These are phyloP conservation scores for Picus viridis DNA, from an alignment of 2,797 vertebrate species.

Conservation along the genomic window DNA sequence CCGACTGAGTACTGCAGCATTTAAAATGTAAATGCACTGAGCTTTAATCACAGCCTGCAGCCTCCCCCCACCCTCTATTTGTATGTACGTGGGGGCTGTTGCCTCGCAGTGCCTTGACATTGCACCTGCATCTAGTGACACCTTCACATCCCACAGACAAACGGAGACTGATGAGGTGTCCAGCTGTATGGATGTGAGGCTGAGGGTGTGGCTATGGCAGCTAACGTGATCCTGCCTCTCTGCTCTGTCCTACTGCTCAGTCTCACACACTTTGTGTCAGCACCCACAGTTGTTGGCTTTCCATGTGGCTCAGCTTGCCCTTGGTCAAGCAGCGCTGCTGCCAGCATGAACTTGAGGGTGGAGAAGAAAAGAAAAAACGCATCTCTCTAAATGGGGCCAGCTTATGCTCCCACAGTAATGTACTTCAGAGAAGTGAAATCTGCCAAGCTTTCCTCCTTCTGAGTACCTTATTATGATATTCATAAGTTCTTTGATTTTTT, in stretches of 20 bases:
- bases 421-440: background rate
- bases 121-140: background rate
- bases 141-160: background rate
- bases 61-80: background rate
- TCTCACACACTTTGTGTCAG: fast-evolving
- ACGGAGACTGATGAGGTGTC: background rate
- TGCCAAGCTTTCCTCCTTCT: background rate
- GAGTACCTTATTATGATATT: background rate
- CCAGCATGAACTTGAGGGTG: background rate
- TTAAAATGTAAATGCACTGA: background rate
- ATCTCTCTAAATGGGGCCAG: background rate
- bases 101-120: background rate
- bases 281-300: background rate
- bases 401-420: background rate
- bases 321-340: background rate
- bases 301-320: fast-evolving
- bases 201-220: background rate
- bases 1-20: slow-evolving; percentile 14
- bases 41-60: slow-evolving; percentile 23
- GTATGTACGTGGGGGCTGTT: background rate
- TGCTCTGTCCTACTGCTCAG: background rate
- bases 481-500: background rate
- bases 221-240: background rate
- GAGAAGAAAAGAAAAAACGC: background rate
- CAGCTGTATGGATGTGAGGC: fast-evolving